Base-by-base conservation (phyloP, 2,797 vertebrate species). In the Dicrostonyx torquatus region DNA sequence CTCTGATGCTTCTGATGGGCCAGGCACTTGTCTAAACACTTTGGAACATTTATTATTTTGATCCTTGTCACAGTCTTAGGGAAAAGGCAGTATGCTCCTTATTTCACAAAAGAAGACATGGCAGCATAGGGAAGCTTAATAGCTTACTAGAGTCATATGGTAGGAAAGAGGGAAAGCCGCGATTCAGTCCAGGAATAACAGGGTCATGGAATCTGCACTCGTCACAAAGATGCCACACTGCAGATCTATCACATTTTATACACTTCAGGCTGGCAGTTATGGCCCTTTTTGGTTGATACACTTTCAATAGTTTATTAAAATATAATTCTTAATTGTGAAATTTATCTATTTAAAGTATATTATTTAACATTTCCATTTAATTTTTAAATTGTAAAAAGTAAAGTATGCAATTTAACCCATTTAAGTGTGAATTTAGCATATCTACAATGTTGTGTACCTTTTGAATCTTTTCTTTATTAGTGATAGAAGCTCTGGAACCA, bases 271-370 rank as follows among this genome's bases (percentile, higher is more conserved):
- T 68, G 62, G 2, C 24, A 79, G 48, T 91, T 93, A 45, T 43
- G 1, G 78, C 85, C 34, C 18, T 60, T 89, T 58, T 80, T 87
- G 40, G 3, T 43, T 72, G 29, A 78, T 20, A 68, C 40, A 79
- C 79, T 90, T 95, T 91, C 94, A 94, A 83, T 5, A 87, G 5
- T 24, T 97, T 77, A 84, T 76, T 89, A 79, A 96, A 43, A n/a
- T 73, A 34, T 45, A 89, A 87, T 94, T 68, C 55, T 29, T 20
- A 78, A 37, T 43, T 45, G 62, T 76, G 24, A 18, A 78, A 78
- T 58, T 80, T 20, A 91, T 20, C 24, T 14, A 87, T 76, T 70
- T 79, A 80, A 45, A 79, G 29, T 91, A 2, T 79, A 58, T 13
- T 80, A 53, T 88, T 66, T 5, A 83, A 31, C 76, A 66, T 91